Percentiles rank a stretch among this genome's conserved stretches.
Conservation (phyloP, 2,113 vertebrate species). For the Megaleporinus macrocephalus region DNA sequence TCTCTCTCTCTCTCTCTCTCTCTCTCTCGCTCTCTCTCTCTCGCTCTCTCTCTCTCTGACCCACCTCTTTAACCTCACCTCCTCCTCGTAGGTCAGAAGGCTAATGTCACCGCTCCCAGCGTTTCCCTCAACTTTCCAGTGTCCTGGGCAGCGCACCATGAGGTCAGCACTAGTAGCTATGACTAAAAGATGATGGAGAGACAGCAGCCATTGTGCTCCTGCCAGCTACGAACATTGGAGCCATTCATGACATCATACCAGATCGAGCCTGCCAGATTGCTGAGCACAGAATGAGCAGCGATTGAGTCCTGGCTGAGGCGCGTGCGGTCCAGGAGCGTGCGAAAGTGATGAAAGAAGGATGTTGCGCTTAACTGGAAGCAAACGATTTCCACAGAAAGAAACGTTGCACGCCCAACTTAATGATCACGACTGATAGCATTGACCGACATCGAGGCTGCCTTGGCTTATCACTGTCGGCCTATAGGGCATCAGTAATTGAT, state of each 20-base stretch:
- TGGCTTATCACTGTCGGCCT: too few species aligned
- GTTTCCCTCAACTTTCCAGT: slow-evolving; percentile 31
- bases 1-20: neutral
- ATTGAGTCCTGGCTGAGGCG: neutral
- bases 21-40: neutral
- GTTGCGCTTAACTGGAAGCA: neutral
- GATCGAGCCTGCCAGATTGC: neutral
- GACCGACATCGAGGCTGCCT: too few species aligned
- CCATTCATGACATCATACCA: slow-evolving; percentile 25
- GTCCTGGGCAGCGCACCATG: neutral
- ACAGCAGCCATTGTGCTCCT: neutral
- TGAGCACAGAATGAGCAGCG: neutral
- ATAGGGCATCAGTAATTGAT: too few species aligned
- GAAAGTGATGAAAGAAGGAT: neutral
- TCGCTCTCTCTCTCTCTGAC: neutral
- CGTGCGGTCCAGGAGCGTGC: neutral
- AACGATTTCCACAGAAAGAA: neutral
- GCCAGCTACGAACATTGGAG: slow-evolving; percentile 26
- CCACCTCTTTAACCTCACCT: slow-evolving; percentile 46
- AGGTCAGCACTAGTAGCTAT: slow-evolving; percentile 16
- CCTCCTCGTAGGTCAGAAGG: slow-evolving; percentile 41
- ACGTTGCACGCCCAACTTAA: neutral
- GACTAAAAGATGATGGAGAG: slow-evolving; percentile 22
- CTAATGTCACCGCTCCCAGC: slow-evolving; percentile 52
- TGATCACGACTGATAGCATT: too few species aligned